Evolutionary conservation across 2,888 invertebrate species (phyloP).

Genomic region (Caenorhabditis parvicauda): DNA sequence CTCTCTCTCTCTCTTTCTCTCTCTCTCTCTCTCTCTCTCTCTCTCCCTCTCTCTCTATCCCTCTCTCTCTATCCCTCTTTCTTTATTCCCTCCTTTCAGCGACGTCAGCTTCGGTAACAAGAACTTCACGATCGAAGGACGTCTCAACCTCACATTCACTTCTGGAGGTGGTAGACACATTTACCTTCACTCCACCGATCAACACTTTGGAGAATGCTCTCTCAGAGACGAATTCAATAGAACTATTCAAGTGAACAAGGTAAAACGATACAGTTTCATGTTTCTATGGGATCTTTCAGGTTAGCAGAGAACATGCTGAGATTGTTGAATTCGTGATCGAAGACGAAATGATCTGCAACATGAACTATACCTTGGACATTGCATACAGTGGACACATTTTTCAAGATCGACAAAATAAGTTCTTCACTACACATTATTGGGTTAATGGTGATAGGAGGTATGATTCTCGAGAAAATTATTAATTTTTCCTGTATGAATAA

Average conservation of each 20-base stretch:
- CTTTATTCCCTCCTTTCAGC: conserved; percentile 8
- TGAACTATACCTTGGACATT: conserved; percentile 24
- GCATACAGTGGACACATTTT: conserved; percentile 14
- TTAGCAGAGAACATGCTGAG: conserved; percentile 12
- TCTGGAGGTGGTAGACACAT: conserved; percentile 24
- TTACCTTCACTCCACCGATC: conserved; percentile 24
- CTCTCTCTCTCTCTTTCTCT: background rate
- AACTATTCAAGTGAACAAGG: conserved; percentile 26
- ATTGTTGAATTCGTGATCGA: conserved; percentile 15
- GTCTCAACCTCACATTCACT: conserved; percentile 21
- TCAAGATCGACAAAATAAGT: conserved; percentile 1
- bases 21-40: background rate
- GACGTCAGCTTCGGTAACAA: conserved; percentile 32
- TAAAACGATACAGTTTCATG: background rate
- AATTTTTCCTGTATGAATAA: too few species aligned
- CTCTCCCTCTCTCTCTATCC: background rate
- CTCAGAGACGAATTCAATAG: conserved; percentile 28
- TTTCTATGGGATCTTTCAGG: conserved; percentile 7
- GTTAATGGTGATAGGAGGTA: too few species aligned
- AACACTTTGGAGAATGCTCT: conserved; percentile 26
- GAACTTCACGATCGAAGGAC: conserved; percentile 41
- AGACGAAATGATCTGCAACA: conserved; percentile 21
- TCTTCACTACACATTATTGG: too few species aligned
- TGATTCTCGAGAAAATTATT: too few species aligned
- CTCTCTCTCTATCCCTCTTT: background rate